phyloP scores from a whole-genome alignment of 1,140 invertebrate species.

The Dreissena polymorpha region DNA sequence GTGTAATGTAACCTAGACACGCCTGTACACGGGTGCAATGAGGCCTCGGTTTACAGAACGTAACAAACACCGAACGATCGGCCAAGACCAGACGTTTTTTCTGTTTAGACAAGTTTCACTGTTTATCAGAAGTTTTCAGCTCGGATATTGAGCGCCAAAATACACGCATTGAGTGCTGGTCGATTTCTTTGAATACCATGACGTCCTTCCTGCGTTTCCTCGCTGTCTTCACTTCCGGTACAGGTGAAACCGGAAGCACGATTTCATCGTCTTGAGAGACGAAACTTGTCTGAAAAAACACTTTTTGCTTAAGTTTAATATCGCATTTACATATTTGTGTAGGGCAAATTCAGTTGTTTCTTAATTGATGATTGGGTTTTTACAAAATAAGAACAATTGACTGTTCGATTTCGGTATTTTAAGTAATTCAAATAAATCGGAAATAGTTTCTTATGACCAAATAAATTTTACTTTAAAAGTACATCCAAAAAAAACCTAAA shows the following conservation, averaged over 20 bases:
- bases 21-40: too few species aligned
- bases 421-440: not conserved
- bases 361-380: not conserved
- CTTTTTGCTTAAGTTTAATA: not conserved
- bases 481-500: too few species aligned
- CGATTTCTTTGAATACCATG: slow-evolving; percentile 17
- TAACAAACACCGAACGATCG: too few species aligned
- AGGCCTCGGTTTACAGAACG: too few species aligned
- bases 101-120: too few species aligned
- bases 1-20: too few species aligned
- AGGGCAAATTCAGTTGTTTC: too few species aligned
- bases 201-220: slow-evolving; percentile 22
- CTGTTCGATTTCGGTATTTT: not conserved
- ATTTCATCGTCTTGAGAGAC: not conserved
- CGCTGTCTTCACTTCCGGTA: not conserved
- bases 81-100: too few species aligned
- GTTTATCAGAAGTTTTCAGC: too few species aligned
- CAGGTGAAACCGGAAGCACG: slow-evolving; percentile 4
- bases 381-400: not conserved
- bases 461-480: not conserved
- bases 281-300: not conserved
- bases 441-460: not conserved
- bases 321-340: not conserved
- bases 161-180: slow-evolving; percentile 42
- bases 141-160: too few species aligned